Evolutionary conservation across 2,113 vertebrate species (phyloP).

Genomic region (Gallinago paraguaiae): DNA sequence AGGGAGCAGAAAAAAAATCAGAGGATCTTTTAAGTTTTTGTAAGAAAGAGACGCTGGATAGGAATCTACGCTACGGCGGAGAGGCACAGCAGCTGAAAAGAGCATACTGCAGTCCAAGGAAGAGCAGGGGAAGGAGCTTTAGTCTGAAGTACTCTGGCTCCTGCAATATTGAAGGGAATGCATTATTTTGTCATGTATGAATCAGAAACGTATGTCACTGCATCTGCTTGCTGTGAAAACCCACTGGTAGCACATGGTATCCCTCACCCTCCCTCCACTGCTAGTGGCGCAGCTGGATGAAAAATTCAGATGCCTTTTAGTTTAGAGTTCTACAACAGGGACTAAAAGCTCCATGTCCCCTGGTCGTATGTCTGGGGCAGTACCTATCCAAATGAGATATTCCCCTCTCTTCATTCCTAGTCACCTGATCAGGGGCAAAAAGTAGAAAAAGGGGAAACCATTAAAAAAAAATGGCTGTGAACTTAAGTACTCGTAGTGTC

Average conservation of each 20-base stretch:
- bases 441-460: neutral
- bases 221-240: neutral
- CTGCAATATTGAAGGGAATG: neutral
- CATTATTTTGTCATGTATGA: neutral
- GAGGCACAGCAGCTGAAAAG: neutral
- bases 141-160: neutral
- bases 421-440: neutral
- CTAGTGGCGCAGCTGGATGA: neutral
- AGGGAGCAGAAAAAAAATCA: neutral
- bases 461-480: neutral
- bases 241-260: rapidly evolving
- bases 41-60: neutral
- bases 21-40: neutral
- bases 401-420: neutral
- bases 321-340: neutral
- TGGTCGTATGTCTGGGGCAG: rapidly evolving
- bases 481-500: neutral
- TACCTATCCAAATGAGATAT: neutral
- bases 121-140: neutral
- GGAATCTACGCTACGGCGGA: neutral
- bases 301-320: neutral
- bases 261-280: neutral
- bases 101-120: neutral
- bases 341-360: neutral
- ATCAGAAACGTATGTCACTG: neutral